These are phyloP conservation scores for Salvator merianae DNA, from an alignment of 2,113 vertebrate genomes.

Conservation along the genomic window DNA sequence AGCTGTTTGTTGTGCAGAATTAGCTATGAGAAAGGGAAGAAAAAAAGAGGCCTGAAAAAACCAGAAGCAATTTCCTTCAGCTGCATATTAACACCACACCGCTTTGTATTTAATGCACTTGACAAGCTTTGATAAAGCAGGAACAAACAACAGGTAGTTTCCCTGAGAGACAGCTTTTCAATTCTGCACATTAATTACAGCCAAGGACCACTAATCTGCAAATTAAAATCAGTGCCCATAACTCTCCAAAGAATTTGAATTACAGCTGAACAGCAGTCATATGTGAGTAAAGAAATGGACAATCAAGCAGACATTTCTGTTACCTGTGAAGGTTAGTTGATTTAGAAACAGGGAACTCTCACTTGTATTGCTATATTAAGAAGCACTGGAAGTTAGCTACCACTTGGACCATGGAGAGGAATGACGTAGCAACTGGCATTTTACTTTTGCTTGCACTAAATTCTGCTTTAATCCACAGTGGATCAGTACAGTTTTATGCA, in stretches of 20 bases:
- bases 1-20: slow-evolving; percentile 94
- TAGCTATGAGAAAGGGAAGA: slow-evolving; percentile 73
- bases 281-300: neutral
- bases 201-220: slow-evolving; percentile 61
- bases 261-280: slow-evolving; percentile 32
- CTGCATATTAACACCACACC: neutral
- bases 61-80: neutral
- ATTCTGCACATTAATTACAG: slow-evolving; percentile 64
- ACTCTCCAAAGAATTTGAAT: slow-evolving; percentile 52
- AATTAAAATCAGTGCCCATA: slow-evolving; percentile 59
- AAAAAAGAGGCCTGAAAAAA: neutral
- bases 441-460: too few relatives aligned
- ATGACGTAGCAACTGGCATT: too few relatives aligned
- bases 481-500: too few relatives aligned
- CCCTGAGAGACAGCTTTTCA: slow-evolving; percentile 48
- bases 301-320: slow-evolving; percentile 21
- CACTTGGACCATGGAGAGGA: too few relatives aligned
- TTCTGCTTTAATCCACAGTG: too few relatives aligned
- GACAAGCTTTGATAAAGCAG: slow-evolving; percentile 40
- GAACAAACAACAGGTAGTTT: slow-evolving; percentile 47
- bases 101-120: slow-evolving; percentile 25
- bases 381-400: neutral
- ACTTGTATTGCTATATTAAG: neutral
- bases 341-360: neutral
- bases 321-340: neutral